phyloP scores from a whole-genome alignment of 2,113 vertebrate genomes.

The Pangasianodon hypophthalmus region DNA sequence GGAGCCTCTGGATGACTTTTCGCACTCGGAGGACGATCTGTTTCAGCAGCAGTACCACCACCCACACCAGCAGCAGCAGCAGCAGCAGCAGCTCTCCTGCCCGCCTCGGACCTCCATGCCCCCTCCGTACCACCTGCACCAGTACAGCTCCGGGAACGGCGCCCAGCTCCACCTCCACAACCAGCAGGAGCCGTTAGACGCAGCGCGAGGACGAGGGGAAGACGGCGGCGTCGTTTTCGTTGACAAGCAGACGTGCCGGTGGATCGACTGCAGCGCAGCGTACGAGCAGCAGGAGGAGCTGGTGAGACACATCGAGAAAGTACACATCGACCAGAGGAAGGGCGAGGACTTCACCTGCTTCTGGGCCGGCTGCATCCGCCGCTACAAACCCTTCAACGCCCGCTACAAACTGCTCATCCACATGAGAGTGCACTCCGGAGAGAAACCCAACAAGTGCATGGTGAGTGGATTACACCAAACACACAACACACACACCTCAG shows the following conservation, averaged over 20 bases:
- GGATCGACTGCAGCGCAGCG: constrained; percentile 95
- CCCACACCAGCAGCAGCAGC: constrained; percentile 74
- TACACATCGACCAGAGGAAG: constrained; percentile 96
- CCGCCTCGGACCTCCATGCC: constrained; percentile 78
- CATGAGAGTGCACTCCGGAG: constrained; percentile 98
- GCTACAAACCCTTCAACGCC: constrained; percentile 98
- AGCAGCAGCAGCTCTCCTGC: constrained; percentile 69
- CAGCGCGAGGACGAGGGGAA: constrained; percentile 64
- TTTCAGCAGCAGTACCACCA: constrained; percentile 82
- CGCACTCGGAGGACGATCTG: constrained; percentile 80
- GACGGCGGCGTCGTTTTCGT: constrained; percentile 59
- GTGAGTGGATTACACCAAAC: constrained; percentile 76
- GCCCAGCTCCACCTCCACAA: constrained; percentile 72
- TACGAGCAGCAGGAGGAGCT: constrained; percentile 97
- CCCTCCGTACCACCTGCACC: constrained; percentile 88
- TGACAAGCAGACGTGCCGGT: constrained; percentile 89
- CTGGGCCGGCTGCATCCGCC: constrained; percentile 95
- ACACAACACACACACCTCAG: neutral
- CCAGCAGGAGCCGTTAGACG: constrained; percentile 64
- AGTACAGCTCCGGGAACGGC: constrained; percentile 75
- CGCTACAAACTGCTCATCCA: constrained; percentile 99
- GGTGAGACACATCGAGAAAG: constrained; percentile 98
- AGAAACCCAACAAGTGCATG: constrained; percentile 99
- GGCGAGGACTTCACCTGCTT: constrained; percentile 99
- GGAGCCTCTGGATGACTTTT: constrained; percentile 89